A percentile compares a stretch with the other conserved stretches of the same genome.
phyloP scores from a whole-genome alignment of 2,113 vertebrate species.

The Plecturocebus donacophilus region DNA sequence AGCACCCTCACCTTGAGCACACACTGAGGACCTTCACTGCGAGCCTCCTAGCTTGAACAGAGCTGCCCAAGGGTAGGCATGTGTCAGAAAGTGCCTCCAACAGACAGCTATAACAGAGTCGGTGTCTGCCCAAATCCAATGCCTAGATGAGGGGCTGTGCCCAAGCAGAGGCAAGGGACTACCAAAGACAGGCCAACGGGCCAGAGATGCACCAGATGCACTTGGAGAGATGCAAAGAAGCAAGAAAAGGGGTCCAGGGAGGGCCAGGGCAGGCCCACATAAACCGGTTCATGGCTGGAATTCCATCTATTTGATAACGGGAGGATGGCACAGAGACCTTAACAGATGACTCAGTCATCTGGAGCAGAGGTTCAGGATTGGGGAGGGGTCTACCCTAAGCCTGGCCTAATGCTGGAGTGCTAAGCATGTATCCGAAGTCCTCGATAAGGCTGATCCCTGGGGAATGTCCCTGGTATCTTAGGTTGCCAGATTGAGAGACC shows the following conservation, averaged over 20 bases:
- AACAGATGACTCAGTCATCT: neutral
- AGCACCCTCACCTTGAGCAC: neutral
- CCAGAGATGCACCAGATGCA: rapidly evolving
- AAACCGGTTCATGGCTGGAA: neutral
- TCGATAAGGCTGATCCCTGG: neutral
- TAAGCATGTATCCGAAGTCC: neutral
- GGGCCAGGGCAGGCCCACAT: neutral
- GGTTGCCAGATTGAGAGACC: neutral
- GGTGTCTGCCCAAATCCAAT: neutral
- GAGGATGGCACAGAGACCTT: neutral
- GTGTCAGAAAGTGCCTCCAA: neutral
- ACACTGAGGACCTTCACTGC: neutral
- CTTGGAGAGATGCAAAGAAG: neutral
- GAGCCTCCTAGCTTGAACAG: neutral
- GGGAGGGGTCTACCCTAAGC: neutral
- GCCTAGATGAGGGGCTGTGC: neutral
- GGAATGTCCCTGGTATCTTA: neutral
- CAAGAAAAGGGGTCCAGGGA: neutral
- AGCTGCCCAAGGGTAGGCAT: neutral
- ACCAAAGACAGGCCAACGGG: rapidly evolving
- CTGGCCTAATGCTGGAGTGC: neutral
- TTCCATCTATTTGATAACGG: neutral
- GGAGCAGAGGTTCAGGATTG: neutral
- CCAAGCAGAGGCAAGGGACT: neutral
- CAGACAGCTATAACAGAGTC: neutral